Percentiles rank a stretch among this genome's conserved stretches.
Conservation (phyloP, 2,797 vertebrate genomes). For the Cetoscarus ocellatus region DNA sequence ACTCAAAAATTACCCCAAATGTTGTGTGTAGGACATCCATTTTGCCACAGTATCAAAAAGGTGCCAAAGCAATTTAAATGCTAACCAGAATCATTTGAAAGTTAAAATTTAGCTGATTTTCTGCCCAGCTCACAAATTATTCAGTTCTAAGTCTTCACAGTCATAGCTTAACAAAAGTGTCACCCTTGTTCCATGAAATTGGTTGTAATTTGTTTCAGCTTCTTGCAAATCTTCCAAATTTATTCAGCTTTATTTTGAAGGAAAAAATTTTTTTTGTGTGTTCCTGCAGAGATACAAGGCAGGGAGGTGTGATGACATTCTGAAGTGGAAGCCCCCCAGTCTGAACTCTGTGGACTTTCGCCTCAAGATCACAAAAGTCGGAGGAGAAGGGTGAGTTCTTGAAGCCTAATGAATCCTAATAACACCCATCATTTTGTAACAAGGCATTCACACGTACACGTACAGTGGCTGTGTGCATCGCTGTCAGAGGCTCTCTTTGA, state of each 20-base stretch:
- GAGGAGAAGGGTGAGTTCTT: conserved; percentile 96
- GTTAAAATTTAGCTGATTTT: too few species aligned
- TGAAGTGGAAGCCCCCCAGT: conserved; percentile 99
- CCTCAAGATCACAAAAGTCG: conserved; percentile 97
- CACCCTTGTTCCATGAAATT: conserved; percentile 9
- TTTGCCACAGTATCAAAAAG: too few species aligned
- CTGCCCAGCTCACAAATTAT: too few species aligned
- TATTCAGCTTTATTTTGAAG: conserved; percentile 2
- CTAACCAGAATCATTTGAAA: too few species aligned
- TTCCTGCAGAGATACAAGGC: conserved; percentile 93
- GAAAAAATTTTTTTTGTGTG: conserved; percentile 2
- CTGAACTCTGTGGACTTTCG: conserved; percentile 99
- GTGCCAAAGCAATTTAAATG: too few species aligned
- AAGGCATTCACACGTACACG: conserved; percentile 18
- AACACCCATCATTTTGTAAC: conserved; percentile 55
- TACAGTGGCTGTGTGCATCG: conserved; percentile 11
- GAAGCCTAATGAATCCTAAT: conserved; percentile 49
- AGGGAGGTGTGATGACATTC: conserved; percentile 96
- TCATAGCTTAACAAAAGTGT: not conserved
- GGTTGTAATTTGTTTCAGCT: conserved; percentile 6
- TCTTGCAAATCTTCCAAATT: conserved; percentile 3
- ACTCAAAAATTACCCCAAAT: too few species aligned
- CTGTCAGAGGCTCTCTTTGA: conserved; percentile 23
- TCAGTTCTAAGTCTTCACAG: too few species aligned
- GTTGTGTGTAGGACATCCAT: too few species aligned